Evolutionary conservation across 2,797 vertebrate genomes (phyloP), one percentile per base, ranked within the genome.

Genomic region (Micrastur ruficollis): DNA sequence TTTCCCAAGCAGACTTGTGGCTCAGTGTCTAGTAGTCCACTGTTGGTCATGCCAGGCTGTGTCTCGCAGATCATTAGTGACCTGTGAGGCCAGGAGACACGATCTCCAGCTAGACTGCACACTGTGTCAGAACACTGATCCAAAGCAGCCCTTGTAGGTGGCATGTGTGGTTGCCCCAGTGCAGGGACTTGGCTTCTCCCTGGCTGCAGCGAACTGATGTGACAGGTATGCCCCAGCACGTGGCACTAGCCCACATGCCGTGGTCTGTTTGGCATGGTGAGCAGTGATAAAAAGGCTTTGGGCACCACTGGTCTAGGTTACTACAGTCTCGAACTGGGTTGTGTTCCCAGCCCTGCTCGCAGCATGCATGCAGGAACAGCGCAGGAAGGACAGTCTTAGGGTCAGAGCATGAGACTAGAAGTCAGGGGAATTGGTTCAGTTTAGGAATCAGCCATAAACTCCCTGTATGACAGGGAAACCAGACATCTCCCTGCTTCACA

Each of bases 201-300:
- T 11, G 25, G 21, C 56, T 38, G 1, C 2, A 1, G 12, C 36
- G 71, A 70, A 55, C 61, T 49, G 12, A 27, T 0, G 0, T 9
- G 36, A 67, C n/a, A 70, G 56, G 18, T 22, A 42, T 32, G 71
- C 0, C 34, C 71, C 58, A 40, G 88, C 40, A 42, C 0, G 0
- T 29, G 76, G 34, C 59, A 53, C n/a, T 6, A 12, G n/a, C 46
- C 46, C 71, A 59, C 15, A 8, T 20, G 23, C 26, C 53, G 5
- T 8, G 46, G 14, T n/a, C 55, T 38, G 2, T 52, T 44, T 67
- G 73, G n/a, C 42, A 22, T 9, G 27, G 29, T 34, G 20, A 63
- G 12, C 58, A 36, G 34, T 5, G 32, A 56, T 23, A 17, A 55
- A 89, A 83, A 58, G 59, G 29, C 17, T 80, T 88, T 68, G 44